phyloP scores from a whole-genome alignment of 1,140 invertebrate species.

The Achatina immaculata region DNA sequence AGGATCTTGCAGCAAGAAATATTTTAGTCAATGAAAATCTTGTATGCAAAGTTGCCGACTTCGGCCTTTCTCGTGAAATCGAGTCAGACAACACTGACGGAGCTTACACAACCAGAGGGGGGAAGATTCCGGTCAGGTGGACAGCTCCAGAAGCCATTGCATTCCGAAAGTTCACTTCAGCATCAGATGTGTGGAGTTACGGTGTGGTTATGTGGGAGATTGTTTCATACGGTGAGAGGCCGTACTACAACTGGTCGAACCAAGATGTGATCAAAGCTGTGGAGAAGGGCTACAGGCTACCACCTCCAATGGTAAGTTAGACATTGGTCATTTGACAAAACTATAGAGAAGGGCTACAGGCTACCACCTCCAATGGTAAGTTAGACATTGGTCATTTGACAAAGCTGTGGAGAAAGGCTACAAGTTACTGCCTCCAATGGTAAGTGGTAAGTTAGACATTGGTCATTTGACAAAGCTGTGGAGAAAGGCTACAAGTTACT shows the following conservation, averaged over 20 bases:
- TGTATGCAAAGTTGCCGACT: slow-evolving; percentile 99
- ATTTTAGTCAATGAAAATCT: slow-evolving; percentile 97
- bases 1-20: slow-evolving; percentile 95
- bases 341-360: slow-evolving; percentile 95
- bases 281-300: slow-evolving; percentile 93
- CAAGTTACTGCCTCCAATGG: slow-evolving; percentile 92
- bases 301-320: slow-evolving; percentile 86
- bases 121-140: slow-evolving; percentile 99
- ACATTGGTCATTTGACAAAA: slow-evolving; percentile 82
- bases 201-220: slow-evolving; percentile 99
- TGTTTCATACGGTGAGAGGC: slow-evolving; percentile 98
- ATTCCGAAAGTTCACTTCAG: slow-evolving; percentile 97
- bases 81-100: slow-evolving; percentile 94
- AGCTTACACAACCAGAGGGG: slow-evolving; percentile 98
- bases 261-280: slow-evolving; percentile 99
- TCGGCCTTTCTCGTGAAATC: slow-evolving; percentile 96
- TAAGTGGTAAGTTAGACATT: no score
- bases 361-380: slow-evolving; percentile 92
- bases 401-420: slow-evolving; percentile 99
- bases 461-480: no score
- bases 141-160: slow-evolving; percentile 99
- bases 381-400: no score
- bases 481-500: no score
- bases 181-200: slow-evolving; percentile 99
- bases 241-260: slow-evolving; percentile 99